Evolutionary conservation across 92 coral and sea anemone species (phyloP).

Genomic region (Heliopora coerulea): DNA sequence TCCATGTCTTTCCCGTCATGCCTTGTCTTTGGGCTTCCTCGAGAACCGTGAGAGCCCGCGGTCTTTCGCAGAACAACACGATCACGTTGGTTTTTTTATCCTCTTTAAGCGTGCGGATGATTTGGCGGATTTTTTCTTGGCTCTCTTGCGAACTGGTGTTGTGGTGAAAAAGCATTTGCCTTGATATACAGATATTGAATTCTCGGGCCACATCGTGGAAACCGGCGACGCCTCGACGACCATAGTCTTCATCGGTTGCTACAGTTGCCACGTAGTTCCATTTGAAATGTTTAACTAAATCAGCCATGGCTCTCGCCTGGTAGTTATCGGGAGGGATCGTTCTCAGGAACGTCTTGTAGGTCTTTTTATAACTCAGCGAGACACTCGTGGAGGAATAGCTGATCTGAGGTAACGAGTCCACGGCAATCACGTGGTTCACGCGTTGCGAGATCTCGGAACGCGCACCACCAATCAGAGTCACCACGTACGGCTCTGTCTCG

Average conservation of each 20-base stretch:
- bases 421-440: conserved; percentile 64
- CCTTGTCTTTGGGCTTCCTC: conserved; percentile 85
- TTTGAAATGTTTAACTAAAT: conserved; percentile 56
- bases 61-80: conserved; percentile 81
- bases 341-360: conserved; percentile 83
- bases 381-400: conserved; percentile 98
- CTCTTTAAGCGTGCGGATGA: conserved; percentile 61
- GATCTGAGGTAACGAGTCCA: conserved; percentile 72
- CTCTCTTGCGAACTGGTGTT: conserved; percentile 64
- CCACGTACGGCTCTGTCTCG: conserved; percentile 44
- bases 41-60: conserved; percentile 75
- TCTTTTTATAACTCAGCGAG: conserved; percentile 70
- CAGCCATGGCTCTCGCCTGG: conserved; percentile 96
- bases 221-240: conserved; percentile 82
- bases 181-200: conserved; percentile 75
- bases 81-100: conserved; percentile 73
- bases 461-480: conserved; percentile 89
- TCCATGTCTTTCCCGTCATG: conserved; percentile 81
- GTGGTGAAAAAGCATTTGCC: conserved; percentile 80
- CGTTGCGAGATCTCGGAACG: conserved; percentile 95
- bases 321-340: conserved; percentile 92
- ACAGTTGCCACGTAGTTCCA: conserved; percentile 91
- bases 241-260: conserved; percentile 95
- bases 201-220: conserved; percentile 79
- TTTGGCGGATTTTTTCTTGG: conserved; percentile 60